Conservation (phyloP, 1,140 invertebrate species). For the Caenorhabditis inopinata region DNA sequence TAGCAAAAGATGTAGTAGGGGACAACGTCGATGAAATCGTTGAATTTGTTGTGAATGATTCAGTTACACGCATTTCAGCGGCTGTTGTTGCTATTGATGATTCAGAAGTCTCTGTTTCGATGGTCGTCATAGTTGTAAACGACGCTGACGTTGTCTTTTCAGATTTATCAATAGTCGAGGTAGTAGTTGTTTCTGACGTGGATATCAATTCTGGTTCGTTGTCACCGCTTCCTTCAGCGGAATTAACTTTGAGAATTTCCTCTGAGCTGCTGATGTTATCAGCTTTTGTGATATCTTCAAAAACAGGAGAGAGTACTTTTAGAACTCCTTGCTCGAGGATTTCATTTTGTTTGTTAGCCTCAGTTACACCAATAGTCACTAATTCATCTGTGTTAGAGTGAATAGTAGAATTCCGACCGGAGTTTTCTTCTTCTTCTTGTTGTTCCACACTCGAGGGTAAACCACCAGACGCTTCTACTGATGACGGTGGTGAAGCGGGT, state of each 20-base stretch:
- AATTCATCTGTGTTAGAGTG: neutral
- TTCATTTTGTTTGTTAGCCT: neutral
- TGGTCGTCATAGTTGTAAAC: neutral
- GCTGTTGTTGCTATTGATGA: neutral
- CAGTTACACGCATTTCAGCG: neutral
- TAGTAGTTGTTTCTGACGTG: constrained; percentile 11
- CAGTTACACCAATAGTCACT: neutral
- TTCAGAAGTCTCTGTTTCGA: constrained; percentile 13
- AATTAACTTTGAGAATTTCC: neutral
- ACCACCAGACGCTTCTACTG: neutral
- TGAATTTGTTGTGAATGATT: neutral
- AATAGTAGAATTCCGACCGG: neutral
- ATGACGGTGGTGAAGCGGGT: neutral
- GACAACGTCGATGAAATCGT: neutral
- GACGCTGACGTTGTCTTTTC: neutral
- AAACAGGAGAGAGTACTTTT: constrained; percentile 22
- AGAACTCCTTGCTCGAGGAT: neutral
- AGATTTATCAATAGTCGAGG: neutral
- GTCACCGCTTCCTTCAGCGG: neutral
- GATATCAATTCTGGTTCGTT: constrained; percentile 16
- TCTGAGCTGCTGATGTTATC: neutral
- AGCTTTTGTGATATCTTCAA: constrained; percentile 19
- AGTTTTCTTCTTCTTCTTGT: neutral
- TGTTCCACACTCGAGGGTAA: neutral
- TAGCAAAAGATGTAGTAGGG: neutral